Evolutionary conservation across 2,797 vertebrate species (phyloP).

Genomic region (Diceros bicornis): DNA sequence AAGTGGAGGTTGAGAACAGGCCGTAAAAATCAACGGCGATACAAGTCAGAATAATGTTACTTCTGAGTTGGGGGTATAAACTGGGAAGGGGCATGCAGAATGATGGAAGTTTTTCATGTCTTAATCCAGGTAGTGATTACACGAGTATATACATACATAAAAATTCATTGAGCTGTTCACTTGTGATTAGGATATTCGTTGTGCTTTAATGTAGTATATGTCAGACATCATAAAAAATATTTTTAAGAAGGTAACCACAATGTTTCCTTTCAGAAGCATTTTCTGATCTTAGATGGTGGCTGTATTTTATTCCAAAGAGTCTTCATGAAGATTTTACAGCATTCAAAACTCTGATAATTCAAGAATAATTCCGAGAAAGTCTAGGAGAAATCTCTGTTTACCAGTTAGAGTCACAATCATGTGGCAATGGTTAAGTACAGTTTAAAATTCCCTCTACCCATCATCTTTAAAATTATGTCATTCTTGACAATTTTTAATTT

Average conservation of each 20-base stretch:
- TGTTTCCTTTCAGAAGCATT: constrained; percentile 17
- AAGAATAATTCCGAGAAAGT: constrained; percentile 27
- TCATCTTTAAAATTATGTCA: constrained; percentile 17
- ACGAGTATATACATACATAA: neutral
- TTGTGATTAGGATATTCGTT: neutral
- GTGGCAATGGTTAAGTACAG: neutral
- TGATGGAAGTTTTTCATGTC: neutral
- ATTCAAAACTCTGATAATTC: constrained; percentile 9
- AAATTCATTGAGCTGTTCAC: neutral
- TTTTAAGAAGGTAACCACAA: neutral
- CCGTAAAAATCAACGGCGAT: neutral
- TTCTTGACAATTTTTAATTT: constrained; percentile 36
- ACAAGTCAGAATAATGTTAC: neutral
- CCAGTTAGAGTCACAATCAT: neutral
- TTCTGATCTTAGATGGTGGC: neutral
- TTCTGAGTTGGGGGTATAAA: neutral
- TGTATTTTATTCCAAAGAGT: constrained; percentile 28
- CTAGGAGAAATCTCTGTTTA: neutral
- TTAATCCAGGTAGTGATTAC: constrained; percentile 24
- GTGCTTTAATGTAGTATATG: neutral
- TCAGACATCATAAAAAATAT: neutral
- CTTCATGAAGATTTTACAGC: neutral
- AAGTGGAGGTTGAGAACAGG: neutral
- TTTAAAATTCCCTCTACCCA: constrained; percentile 15
- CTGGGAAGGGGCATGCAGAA: neutral